Percentiles rank a stretch among this genome's conserved stretches.
These are phyloP conservation scores for Zingel zingel DNA, from an alignment of 2,113 vertebrate species.

Conservation along the genomic window DNA sequence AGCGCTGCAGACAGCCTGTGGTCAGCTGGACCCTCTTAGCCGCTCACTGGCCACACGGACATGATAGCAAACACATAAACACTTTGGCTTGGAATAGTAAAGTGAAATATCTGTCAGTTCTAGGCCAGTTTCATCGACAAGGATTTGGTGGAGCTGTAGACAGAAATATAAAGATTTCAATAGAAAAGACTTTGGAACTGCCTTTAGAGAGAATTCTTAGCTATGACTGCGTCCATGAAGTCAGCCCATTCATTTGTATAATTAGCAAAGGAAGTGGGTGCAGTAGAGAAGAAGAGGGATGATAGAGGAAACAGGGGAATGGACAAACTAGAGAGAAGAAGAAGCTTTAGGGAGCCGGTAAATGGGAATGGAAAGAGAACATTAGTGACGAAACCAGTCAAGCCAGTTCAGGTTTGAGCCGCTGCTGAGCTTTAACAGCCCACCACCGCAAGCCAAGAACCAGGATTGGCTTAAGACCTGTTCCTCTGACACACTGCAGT, in stretches of 20 bases:
- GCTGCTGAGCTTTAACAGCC: constrained; percentile 46
- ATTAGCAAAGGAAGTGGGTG: constrained; percentile 39
- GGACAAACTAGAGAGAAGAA: constrained; percentile 2
- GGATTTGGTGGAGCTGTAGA: constrained; percentile 26
- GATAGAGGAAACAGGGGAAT: constrained; percentile 11
- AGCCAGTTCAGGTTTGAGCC: constrained; percentile 50
- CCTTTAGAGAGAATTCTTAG: constrained; percentile 27
- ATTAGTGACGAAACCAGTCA: constrained; percentile 34
- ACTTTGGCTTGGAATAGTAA: constrained; percentile 8
- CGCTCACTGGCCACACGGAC: constrained; percentile 55
- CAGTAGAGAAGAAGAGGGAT: constrained; percentile 6
- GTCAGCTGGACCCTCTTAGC: constrained; percentile 53
- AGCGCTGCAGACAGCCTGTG: constrained; percentile 60
- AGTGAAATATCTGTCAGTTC: constrained; percentile 28
- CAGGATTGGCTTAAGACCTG: constrained; percentile 53
- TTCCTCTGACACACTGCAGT: constrained; percentile 39
- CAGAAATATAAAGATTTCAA: constrained; percentile 24
- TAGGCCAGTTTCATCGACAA: constrained; percentile 23
- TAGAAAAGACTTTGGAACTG: not conserved
- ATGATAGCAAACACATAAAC: constrained; percentile 48
- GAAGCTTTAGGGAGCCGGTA: not conserved
- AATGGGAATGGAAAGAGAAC: constrained; percentile 10
- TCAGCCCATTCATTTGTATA: constrained; percentile 41
- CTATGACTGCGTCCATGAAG: constrained; percentile 12
- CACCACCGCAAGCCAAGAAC: constrained; percentile 33